Percentiles rank a stretch among this genome's conserved stretches.
These are phyloP conservation scores for Charina bottae DNA, from an alignment of 2,113 vertebrate genomes.

Conservation along the genomic window DNA sequence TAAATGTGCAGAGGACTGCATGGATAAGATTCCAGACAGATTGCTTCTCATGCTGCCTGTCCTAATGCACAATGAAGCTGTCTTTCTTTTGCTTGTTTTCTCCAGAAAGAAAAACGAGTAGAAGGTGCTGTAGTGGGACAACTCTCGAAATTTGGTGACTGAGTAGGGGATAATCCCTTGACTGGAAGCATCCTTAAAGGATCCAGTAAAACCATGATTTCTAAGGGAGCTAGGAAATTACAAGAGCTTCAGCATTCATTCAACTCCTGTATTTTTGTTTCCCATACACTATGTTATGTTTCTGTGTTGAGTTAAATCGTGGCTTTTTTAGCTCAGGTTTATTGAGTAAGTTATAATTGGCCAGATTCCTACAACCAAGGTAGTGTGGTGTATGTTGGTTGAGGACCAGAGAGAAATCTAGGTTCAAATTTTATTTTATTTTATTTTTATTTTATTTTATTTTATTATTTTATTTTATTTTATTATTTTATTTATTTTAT, in stretches of 20 bases:
- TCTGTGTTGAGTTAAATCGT: neutral
- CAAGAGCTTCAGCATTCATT: neutral
- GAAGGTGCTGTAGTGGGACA: neutral
- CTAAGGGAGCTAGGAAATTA: neutral
- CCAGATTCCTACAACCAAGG: neutral
- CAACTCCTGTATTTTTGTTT: neutral
- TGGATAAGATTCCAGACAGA: neutral
- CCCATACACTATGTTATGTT: neutral
- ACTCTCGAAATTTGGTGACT: neutral
- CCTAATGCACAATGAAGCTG: neutral
- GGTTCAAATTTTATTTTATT: too few relatives aligned
- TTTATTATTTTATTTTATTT: too few relatives aligned
- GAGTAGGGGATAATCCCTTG: neutral
- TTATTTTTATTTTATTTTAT: too few relatives aligned
- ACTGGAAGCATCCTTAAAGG: neutral
- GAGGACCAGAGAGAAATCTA: neutral
- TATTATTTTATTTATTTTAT: too few relatives aligned
- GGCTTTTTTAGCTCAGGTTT: neutral
- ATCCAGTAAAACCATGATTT: neutral
- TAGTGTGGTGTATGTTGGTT: neutral
- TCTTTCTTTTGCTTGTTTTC: too few relatives aligned
- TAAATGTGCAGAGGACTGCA: neutral
- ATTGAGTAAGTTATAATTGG: neutral
- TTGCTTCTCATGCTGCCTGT: neutral
- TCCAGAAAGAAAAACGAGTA: neutral